Base-by-base conservation (phyloP, 2,888 invertebrate species). In the Leucophora obtusa region DNA sequence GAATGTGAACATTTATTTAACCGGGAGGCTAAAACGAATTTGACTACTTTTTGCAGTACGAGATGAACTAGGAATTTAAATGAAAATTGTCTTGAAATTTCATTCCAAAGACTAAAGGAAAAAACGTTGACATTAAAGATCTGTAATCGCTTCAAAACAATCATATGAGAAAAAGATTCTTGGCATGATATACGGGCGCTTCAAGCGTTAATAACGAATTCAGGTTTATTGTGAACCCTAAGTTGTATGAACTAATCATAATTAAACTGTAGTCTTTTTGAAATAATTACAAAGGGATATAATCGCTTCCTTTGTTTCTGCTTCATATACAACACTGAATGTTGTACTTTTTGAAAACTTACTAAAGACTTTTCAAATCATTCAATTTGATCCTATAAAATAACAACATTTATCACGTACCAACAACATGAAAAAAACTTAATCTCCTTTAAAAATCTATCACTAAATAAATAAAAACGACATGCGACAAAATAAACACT, bases 401-500 rank as follows among this genome's bases (percentile, higher is more conserved):
- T 38, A 79, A 74, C 65, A 70, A 17, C 11, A 69, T 69, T 65
- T 54, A 70, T n/a, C 69, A 71, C 70, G 74, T 62, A 50, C 47
- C 50, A 74, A 21, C 58, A 69, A 28, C 38, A 66, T 24, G 38
- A 33, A 4, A 17, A 59, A 8, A 17, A 15, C 33, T 53, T 33
- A 43, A 68, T 53, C 53, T 47, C 21, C 43, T 33, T n/a, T 7
- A 1, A n/a, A 47, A 47, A 47, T 51, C 54, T 8, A 43, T 2
- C 4, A 53, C 38, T 47, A 68, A 68, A 70, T 66, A 74, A 79
- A 70, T 74, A 60, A 66, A 70, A 66, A 59, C 56, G 47, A 74
- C 65, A 66, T 65, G 59, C 70, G 35, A 66, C 70, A 70, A 70
- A 79, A 71, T 51, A 79, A 75, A 71, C 60, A 74, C 54, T 8